These are phyloP conservation scores for Metacarcinus magister DNA, from an alignment of 2,888 invertebrate genomes.

Conservation along the genomic window DNA sequence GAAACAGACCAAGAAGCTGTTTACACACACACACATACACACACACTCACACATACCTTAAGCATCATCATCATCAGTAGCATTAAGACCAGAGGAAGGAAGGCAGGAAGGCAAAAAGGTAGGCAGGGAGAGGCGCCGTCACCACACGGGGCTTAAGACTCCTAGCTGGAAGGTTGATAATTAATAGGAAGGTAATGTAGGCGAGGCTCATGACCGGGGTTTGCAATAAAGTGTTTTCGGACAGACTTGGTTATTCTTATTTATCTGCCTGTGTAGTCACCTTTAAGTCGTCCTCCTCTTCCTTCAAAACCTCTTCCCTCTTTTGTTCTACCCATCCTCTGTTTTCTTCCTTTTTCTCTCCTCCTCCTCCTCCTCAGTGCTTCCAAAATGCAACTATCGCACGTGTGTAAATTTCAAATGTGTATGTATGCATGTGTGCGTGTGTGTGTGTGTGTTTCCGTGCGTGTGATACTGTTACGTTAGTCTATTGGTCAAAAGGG, in stretches of 20 bases:
- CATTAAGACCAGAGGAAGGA: not conserved
- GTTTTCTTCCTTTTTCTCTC: not conserved
- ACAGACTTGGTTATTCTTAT: not conserved
- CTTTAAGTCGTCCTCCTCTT: not conserved
- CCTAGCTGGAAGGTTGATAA: too few species aligned
- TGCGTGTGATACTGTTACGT: too few species aligned
- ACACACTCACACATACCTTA: not conserved
- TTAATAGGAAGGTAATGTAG: not conserved
- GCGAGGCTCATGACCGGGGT: not conserved
- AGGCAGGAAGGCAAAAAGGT: not conserved
- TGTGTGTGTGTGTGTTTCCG: too few species aligned
- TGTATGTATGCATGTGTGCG: too few species aligned
- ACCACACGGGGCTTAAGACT: not conserved
- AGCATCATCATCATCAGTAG: not conserved
- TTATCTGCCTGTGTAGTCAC: not conserved
- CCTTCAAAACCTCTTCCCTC: not conserved
- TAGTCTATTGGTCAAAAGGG: too few species aligned
- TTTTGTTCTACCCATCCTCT: not conserved
- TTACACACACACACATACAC: not conserved
- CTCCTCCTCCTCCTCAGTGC: not conserved
- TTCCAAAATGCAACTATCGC: not conserved
- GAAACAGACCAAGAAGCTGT: not conserved
- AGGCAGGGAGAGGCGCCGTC: not conserved
- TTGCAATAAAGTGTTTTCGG: conserved; percentile 35
- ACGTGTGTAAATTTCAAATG: too few species aligned